These are phyloP conservation scores for Notospermus geniculatus DNA, from an alignment of 1,140 invertebrate species.

Conservation along the genomic window DNA sequence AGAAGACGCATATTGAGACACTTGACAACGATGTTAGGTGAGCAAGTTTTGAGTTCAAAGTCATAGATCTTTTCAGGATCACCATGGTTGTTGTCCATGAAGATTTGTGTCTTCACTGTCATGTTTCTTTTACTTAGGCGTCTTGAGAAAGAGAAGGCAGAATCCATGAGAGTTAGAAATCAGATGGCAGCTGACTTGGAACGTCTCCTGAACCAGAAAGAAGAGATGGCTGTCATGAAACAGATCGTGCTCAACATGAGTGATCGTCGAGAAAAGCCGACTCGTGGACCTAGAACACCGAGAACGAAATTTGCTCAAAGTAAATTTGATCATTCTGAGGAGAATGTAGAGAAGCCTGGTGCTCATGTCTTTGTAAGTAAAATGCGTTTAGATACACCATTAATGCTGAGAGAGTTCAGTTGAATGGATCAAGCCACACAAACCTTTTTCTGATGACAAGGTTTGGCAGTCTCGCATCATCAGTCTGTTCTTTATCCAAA, in stretches of 20 bases:
- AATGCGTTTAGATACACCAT: background rate
- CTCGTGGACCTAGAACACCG: background rate
- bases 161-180: conserved; percentile 43
- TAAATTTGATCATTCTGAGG: background rate
- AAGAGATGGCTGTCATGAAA: conserved; percentile 22
- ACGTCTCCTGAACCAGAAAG: conserved; percentile 48
- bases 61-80: no score
- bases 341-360: conserved; percentile 2
- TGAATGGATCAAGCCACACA: no score
- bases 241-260: conserved; percentile 10
- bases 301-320: background rate
- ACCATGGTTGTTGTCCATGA: no score
- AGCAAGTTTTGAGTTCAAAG: no score
- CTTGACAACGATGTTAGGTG: conserved; percentile 39
- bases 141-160: conserved; percentile 40
- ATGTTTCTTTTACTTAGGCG: conserved; percentile 25
- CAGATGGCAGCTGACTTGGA: conserved; percentile 54
- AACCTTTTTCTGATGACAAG: no score
- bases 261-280: background rate
- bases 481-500: background rate
- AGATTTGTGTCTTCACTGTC: background rate
- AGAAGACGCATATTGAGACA: conserved; percentile 35
- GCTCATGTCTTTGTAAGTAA: background rate
- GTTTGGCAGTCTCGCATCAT: background rate
- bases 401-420: no score